Conservation (phyloP, 2,113 vertebrate genomes). For the Coracopsis vasa region DNA sequence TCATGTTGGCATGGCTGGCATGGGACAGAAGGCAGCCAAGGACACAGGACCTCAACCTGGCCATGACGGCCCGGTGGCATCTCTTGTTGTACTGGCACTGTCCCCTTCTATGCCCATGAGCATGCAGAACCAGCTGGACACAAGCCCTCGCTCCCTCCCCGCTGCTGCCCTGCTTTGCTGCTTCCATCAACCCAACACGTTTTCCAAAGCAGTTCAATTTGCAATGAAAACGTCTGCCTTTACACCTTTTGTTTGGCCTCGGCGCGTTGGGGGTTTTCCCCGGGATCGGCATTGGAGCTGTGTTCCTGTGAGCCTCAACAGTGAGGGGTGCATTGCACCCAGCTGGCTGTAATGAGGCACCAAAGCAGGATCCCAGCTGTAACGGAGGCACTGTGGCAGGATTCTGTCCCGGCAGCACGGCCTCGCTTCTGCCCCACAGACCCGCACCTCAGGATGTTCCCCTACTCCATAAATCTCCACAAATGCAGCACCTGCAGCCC, state of each 20-base stretch:
- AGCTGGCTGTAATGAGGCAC: background rate
- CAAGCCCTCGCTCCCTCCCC: background rate
- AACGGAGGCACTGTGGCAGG: background rate
- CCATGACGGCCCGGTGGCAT: background rate
- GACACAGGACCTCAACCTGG: fast-evolving
- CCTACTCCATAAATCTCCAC: background rate
- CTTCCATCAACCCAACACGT: background rate
- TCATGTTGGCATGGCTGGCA: fast-evolving
- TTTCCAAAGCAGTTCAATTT: background rate
- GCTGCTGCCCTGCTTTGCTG: background rate
- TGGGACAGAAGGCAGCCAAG: background rate
- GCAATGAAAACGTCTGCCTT: background rate
- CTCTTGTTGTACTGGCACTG: fast-evolving
- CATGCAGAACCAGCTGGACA: background rate
- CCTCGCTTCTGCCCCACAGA: background rate
- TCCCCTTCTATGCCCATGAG: background rate
- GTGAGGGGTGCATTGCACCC: fast-evolving
- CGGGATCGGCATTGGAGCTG: fast-evolving
- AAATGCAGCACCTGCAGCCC: background rate
- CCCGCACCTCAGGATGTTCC: fast-evolving
- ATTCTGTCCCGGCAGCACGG: background rate
- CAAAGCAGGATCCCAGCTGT: background rate
- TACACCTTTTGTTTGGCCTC: background rate
- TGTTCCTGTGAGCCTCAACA: fast-evolving
- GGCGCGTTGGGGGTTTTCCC: fast-evolving